A percentile compares a stretch with the other conserved stretches of the same genome.
phyloP scores from a whole-genome alignment of 1,140 invertebrate species.

The Zaprionus nigranus region DNA sequence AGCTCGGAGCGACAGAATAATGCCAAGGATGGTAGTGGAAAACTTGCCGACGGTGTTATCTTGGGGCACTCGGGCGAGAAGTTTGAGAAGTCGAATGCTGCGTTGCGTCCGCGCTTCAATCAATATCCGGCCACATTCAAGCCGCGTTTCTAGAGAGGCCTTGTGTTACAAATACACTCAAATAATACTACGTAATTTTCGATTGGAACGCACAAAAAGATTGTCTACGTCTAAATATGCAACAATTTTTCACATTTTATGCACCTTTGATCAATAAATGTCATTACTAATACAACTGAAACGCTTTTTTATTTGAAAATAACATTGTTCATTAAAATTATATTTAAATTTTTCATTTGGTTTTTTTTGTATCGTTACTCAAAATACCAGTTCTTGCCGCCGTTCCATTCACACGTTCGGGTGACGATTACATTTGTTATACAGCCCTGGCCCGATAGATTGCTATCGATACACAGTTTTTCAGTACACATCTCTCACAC shows the following conservation, averaged over 20 bases:
- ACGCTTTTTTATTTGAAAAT: neutral
- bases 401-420: neutral
- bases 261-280: conserved; percentile 4
- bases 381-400: conserved; percentile 1
- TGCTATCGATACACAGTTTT: conserved; percentile 36
- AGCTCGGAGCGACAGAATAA: conserved; percentile 37
- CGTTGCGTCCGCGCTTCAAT: conserved; percentile 78
- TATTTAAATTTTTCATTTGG: neutral
- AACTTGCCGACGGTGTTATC: conserved; percentile 70
- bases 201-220: conserved; percentile 30
- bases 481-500: conserved; percentile 36
- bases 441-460: conserved; percentile 23
- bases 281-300: neutral
- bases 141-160: conserved; percentile 67
- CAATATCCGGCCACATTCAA: conserved; percentile 82
- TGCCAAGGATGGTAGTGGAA: conserved; percentile 54
- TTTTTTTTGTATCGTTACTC: neutral
- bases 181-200: neutral
- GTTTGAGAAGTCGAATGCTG: conserved; percentile 77
- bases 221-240: conserved; percentile 60
- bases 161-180: neutral
- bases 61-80: conserved; percentile 75
- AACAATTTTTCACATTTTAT: neutral
- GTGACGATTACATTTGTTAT: neutral
- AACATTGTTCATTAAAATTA: neutral